Base-by-base conservation (phyloP, 2,113 vertebrate species). In the Carassius gibelio region DNA sequence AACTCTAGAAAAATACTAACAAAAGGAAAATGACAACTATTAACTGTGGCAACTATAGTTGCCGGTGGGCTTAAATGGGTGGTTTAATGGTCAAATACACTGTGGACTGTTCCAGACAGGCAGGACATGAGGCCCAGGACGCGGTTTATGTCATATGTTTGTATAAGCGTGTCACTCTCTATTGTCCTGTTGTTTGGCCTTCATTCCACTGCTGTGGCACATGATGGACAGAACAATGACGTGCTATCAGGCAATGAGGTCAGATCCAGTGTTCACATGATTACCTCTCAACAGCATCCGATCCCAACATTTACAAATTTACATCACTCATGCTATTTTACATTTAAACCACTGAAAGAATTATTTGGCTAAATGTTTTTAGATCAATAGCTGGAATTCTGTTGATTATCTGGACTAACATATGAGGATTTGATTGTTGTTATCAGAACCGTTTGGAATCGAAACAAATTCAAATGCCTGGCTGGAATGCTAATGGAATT, bases 101-200 rank as follows among this genome's bases (percentile, higher is more conserved):
- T 4, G 38, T 26, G 38, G 71, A 50, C 21, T 75, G 5, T 15
- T 14, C 17, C 19, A 21, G 76, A 42, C 38, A 23, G 57, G 76
- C 76, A 61, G 57, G 77, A 64, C 3, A 38, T 19, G 77, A 80
- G 59, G 59, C n/a, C 59, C 59, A 38, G 57, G 52, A 23, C 1
- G 57, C 0, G 34, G 42, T 69, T 34, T 82, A 36, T 82, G 80
- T 82, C 64, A 69, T 82, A 55, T 82, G 45, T 82, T 82, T 82
- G 50, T 21, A 69, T 50, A 82, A 55, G 80, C 80, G 21, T 34
- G 62, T 82, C 45, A 8, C 26, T 30, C 80, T 69, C 64, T 69
- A 69, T 82, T 69, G 80, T 69, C 9, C 80, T 55, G 62, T 30
- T n/a, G 80, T 66, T 82, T 57, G n/a, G 57, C 13, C 45, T 38